These are phyloP conservation scores for Rhamphomyia laevipes DNA, from an alignment of 2,888 invertebrate genomes.

Conservation along the genomic window DNA sequence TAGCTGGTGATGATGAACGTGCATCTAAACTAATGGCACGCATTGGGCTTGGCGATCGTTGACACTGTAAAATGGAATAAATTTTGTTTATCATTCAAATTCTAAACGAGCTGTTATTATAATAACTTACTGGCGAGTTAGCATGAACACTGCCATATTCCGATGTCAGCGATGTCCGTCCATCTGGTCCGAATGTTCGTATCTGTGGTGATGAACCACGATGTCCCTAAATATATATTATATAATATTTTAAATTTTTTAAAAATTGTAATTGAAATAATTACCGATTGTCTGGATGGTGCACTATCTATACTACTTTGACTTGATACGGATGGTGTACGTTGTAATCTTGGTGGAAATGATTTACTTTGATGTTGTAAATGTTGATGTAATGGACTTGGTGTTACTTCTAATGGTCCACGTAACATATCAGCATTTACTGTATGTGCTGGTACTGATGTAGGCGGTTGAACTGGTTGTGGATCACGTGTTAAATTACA, in stretches of 20 bases:
- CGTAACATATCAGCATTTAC: constrained; percentile 34
- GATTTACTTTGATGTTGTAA: constrained; percentile 59
- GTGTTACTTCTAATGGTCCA: constrained; percentile 44
- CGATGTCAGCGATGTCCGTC: constrained; percentile 44
- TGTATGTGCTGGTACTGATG: constrained; percentile 35
- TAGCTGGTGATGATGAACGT: constrained; percentile 48
- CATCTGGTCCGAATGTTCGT: constrained; percentile 71
- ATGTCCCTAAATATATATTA: constrained; percentile 42
- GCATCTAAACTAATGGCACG: constrained; percentile 68
- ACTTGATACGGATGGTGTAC: constrained; percentile 71
- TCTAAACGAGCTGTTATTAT: neutral
- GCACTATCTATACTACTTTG: constrained; percentile 73
- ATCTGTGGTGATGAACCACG: constrained; percentile 77
- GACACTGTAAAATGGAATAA: constrained; percentile 29
- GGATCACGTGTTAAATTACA: constrained; percentile 53
- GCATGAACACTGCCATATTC: constrained; percentile 24
- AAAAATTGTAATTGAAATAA: constrained; percentile 9
- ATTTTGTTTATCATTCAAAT: neutral
- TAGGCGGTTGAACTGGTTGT: constrained; percentile 48
- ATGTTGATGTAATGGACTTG: constrained; percentile 42
- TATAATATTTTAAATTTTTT: neutral
- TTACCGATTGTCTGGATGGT: constrained; percentile 45
- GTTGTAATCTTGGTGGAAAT: constrained; percentile 54
- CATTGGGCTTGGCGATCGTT: constrained; percentile 65
- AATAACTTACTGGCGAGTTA: constrained; percentile 4